Evolutionary conservation across 2,113 vertebrate species (phyloP).

Genomic region (Tachuris rubrigastra): DNA sequence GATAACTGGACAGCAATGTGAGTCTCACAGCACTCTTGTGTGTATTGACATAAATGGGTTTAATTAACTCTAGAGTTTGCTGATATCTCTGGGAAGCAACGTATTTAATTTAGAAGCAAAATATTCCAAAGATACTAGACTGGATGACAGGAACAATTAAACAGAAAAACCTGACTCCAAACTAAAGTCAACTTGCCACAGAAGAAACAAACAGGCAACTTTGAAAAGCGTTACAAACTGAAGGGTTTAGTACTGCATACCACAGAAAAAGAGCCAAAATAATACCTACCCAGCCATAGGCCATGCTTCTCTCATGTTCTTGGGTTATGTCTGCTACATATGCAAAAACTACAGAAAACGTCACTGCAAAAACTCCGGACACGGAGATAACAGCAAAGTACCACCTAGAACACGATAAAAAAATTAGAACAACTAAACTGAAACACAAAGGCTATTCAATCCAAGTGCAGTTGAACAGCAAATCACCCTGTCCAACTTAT

Average conservation of each 20-base stretch:
- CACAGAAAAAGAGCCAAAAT: background rate
- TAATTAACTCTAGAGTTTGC: background rate
- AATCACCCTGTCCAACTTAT: background rate
- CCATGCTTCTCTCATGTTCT: constrained; percentile 90
- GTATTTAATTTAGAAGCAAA: background rate
- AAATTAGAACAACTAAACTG: background rate
- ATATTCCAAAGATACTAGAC: background rate
- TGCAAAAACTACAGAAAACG: constrained; percentile 89
- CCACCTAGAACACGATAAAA: constrained; percentile 74
- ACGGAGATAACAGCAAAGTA: constrained; percentile 90
- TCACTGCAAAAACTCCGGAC: constrained; percentile 89
- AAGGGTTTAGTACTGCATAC: background rate
- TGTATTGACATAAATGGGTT: background rate
- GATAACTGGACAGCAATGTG: background rate
- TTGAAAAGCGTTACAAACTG: background rate
- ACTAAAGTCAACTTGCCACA: background rate
- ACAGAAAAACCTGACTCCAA: background rate
- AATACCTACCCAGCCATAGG: constrained; percentile 84
- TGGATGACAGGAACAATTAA: background rate
- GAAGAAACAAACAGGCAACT: background rate
- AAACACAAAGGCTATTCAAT: background rate
- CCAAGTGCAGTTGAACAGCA: background rate
- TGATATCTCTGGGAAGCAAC: background rate
- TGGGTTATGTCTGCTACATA: constrained; percentile 92
- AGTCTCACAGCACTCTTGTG: background rate